phyloP scores from a whole-genome alignment of 2,797 vertebrate genomes.

The Odontamblyopus lacepedii region DNA sequence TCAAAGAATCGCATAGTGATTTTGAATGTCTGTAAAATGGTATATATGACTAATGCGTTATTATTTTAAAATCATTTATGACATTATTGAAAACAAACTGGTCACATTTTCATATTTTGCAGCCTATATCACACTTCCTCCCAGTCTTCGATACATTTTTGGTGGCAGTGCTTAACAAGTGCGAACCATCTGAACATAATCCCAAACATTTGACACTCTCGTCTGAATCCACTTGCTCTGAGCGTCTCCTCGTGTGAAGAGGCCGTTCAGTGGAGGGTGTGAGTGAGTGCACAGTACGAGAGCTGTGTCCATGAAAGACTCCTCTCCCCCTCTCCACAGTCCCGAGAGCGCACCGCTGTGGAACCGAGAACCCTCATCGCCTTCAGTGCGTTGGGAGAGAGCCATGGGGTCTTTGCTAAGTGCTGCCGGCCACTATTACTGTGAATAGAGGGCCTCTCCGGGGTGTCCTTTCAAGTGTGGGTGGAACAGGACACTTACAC shows the following conservation, averaged over 20 bases:
- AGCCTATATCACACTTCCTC: conserved; percentile 4
- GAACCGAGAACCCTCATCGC: conserved; percentile 71
- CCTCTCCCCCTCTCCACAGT: conserved; percentile 61
- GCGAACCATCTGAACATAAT: conserved; percentile 60
- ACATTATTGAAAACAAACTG: not conserved
- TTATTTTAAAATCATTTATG: not conserved
- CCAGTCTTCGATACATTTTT: conserved; percentile 19
- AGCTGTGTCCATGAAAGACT: conserved; percentile 75
- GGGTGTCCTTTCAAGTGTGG: conserved; percentile 76
- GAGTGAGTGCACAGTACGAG: conserved; percentile 60
- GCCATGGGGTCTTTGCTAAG: conserved; percentile 67
- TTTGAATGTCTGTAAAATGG: too few relatives aligned
- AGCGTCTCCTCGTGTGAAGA: conserved; percentile 61
- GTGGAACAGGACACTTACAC: conserved; percentile 68
- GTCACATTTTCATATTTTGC: conserved; percentile 13
- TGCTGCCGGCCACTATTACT: conserved; percentile 75
- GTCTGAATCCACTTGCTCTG: conserved; percentile 60
- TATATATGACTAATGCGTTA: too few relatives aligned
- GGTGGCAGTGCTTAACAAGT: conserved; percentile 44
- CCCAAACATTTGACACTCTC: conserved; percentile 68
- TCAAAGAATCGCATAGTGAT: too few relatives aligned
- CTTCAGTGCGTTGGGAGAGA: conserved; percentile 67
- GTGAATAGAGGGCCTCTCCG: conserved; percentile 75
- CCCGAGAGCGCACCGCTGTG: conserved; percentile 58
- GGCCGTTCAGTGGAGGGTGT: conserved; percentile 27